Evolutionary conservation across 2,113 vertebrate species (phyloP).

Genomic region (Sigmodon hispidus): DNA sequence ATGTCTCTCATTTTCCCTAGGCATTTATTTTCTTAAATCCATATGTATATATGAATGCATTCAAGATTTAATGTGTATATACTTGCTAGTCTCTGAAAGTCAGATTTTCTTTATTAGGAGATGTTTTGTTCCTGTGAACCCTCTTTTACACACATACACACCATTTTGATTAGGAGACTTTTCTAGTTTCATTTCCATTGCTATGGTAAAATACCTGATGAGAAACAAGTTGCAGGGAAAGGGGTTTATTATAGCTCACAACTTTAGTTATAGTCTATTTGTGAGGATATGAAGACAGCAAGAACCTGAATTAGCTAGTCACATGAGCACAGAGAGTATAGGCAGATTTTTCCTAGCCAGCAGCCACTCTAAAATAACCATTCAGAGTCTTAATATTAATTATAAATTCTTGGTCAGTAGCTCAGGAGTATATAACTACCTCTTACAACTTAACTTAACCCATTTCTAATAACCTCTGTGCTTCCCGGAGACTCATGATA

Average conservation of each 20-base stretch:
- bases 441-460: no score
- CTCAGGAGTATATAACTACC: no score
- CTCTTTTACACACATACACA: background rate
- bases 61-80: background rate
- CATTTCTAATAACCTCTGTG: no score
- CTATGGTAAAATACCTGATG: background rate
- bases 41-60: background rate
- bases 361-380: no score
- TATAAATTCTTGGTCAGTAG: no score
- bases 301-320: background rate
- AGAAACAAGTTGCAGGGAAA: background rate
- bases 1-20: background rate
- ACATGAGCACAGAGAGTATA: no score
- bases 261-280: background rate
- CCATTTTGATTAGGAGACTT: background rate
- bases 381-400: no score
- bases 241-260: background rate
- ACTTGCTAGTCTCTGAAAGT: background rate
- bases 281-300: background rate
- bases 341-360: no score
- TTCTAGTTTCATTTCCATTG: background rate
- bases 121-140: slow-evolving; percentile 28
- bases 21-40: background rate
- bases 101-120: background rate
- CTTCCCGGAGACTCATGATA: no score